Evolutionary conservation across 2,113 vertebrate genomes (phyloP).

Genomic region (Rhea americana): DNA sequence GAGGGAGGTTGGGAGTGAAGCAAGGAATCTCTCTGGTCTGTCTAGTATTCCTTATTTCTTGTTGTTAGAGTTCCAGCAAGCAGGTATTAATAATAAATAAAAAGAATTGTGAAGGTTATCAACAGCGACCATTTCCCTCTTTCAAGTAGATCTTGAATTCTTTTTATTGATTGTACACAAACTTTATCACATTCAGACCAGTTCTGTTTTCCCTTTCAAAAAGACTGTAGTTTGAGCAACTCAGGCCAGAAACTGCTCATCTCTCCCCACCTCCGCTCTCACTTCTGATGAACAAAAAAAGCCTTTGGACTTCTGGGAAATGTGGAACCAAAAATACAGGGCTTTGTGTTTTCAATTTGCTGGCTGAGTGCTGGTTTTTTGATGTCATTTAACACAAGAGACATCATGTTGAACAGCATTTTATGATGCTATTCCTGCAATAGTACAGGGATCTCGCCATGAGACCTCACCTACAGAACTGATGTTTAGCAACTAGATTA

Average conservation of each 20-base stretch:
- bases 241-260: not conserved
- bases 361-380: not conserved
- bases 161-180: slow-evolving; percentile 49
- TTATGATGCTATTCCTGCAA: not conserved
- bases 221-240: not conserved
- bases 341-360: not conserved
- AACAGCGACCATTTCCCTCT: slow-evolving; percentile 30
- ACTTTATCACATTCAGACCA: not conserved
- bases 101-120: slow-evolving; percentile 58
- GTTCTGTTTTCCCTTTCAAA: slow-evolving; percentile 37
- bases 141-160: slow-evolving; percentile 54
- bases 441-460: not conserved
- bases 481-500: not conserved
- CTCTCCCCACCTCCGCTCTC: not conserved
- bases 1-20: not conserved
- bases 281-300: not conserved
- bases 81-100: slow-evolving; percentile 68
- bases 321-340: not conserved
- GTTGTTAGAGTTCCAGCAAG: slow-evolving; percentile 30
- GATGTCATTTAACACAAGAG: not conserved
- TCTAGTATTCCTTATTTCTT: not conserved
- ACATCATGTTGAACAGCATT: not conserved
- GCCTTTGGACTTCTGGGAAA: not conserved
- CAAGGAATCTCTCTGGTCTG: not conserved
- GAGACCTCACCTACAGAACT: not conserved